These are phyloP conservation scores for Kryptopterus vitreolus DNA, from an alignment of 2,797 vertebrate genomes.

Conservation along the genomic window DNA sequence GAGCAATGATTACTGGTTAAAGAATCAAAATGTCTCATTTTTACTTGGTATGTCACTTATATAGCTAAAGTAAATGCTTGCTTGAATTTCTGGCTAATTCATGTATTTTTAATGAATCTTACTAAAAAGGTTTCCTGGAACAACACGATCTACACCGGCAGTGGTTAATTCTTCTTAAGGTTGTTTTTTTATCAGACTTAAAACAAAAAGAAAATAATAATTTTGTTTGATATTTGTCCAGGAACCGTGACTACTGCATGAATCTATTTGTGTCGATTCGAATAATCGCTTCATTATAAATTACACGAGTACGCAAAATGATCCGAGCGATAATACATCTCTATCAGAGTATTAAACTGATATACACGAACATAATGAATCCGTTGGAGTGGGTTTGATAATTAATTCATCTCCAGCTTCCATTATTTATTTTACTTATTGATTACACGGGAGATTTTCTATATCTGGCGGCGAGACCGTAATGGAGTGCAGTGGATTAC, in stretches of 20 bases:
- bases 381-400: not conserved
- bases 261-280: not conserved
- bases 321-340: not conserved
- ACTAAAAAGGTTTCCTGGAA: not conserved
- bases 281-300: not conserved
- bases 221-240: no score
- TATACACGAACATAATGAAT: not conserved
- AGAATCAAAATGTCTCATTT: no score
- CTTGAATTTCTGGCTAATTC: not conserved
- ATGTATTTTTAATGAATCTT: not conserved
- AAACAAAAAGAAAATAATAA: no score
- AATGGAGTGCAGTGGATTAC: not conserved
- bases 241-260: not conserved
- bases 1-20: not conserved
- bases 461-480: not conserved
- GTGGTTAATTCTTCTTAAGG: no score
- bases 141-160: no score
- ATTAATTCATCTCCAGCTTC: not conserved
- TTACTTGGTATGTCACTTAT: not conserved
- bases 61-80: not conserved
- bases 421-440: conserved; percentile 8
- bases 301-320: not conserved
- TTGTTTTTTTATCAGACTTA: no score
- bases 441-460: conserved; percentile 3
- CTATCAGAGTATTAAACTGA: not conserved